These are phyloP conservation scores for Knipowitschia caucasica DNA, from an alignment of 2,797 vertebrate species.

Conservation along the genomic window DNA sequence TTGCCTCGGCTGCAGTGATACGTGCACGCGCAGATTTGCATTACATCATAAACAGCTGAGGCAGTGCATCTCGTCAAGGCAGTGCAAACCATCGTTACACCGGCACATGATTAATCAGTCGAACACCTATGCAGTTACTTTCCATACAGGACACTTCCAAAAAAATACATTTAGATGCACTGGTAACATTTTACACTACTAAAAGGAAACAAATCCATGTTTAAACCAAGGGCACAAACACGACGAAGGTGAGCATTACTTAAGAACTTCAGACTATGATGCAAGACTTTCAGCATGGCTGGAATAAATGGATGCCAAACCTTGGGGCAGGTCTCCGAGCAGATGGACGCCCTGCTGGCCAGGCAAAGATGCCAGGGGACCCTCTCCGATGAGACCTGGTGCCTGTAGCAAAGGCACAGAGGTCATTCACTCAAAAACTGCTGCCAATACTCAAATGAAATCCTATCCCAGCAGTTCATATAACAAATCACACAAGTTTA, in stretches of 20 bases:
- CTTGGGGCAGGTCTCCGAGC: slow-evolving; percentile 82
- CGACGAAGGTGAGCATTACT: slow-evolving; percentile 38
- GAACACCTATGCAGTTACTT: too few species aligned
- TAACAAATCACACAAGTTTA: slow-evolving; percentile 11
- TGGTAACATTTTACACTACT: too few species aligned
- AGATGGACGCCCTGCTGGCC: slow-evolving; percentile 79
- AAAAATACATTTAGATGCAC: too few species aligned
- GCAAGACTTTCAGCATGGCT: slow-evolving; percentile 21
- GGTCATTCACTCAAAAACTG: slow-evolving; percentile 29
- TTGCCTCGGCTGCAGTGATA: too few species aligned
- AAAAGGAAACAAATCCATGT: too few species aligned
- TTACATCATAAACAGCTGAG: too few species aligned
- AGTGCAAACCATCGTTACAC: too few species aligned
- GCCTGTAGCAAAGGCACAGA: slow-evolving; percentile 68
- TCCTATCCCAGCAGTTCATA: slow-evolving; percentile 26
- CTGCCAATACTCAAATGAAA: slow-evolving; percentile 36
- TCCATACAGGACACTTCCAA: too few species aligned
- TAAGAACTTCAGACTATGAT: slow-evolving; percentile 25
- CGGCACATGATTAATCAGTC: too few species aligned
- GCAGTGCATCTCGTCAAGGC: too few species aligned
- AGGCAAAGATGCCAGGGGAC: slow-evolving; percentile 76
- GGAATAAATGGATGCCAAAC: slow-evolving; percentile 58
- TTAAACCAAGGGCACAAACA: too few species aligned
- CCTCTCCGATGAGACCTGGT: slow-evolving; percentile 83
- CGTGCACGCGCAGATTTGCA: too few species aligned